Percentiles rank a stretch among this genome's conserved stretches.
These are phyloP conservation scores for Hirudinaria manillensis DNA, from an alignment of 2,888 invertebrate genomes.

Conservation along the genomic window DNA sequence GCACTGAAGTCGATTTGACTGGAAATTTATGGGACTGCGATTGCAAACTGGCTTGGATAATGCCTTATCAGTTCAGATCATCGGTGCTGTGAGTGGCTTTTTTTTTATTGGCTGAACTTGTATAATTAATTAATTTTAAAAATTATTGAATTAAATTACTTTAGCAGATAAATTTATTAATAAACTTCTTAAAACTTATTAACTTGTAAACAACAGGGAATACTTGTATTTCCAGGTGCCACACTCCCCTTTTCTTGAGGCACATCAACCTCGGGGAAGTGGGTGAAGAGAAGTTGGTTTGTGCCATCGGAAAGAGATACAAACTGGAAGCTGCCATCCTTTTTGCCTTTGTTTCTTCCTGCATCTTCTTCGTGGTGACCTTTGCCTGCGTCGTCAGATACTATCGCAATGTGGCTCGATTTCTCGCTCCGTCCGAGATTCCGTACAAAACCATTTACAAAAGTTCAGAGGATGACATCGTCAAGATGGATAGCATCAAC, in stretches of 20 bases:
- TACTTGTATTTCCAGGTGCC: constrained; percentile 20
- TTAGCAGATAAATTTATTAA: too few species aligned
- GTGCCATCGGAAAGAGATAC: constrained; percentile 19
- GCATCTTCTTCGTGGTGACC: not conserved
- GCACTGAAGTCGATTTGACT: not conserved
- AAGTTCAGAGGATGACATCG: not conserved
- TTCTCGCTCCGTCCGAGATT: not conserved
- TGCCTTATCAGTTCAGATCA: not conserved
- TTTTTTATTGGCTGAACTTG: not conserved
- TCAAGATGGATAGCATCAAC: not conserved
- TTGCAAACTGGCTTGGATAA: constrained; percentile 19
- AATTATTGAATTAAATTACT: too few species aligned
- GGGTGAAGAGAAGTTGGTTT: not conserved
- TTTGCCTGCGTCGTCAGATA: not conserved
- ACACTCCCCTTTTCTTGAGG: constrained; percentile 22
- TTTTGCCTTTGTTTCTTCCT: not conserved
- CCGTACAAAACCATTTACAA: not conserved
- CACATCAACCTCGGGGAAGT: not conserved
- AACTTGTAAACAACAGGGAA: too few species aligned
- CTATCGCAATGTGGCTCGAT: not conserved
- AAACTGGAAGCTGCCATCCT: not conserved
- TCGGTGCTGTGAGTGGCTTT: not conserved
- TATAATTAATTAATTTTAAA: not conserved
- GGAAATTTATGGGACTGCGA: constrained; percentile 27
- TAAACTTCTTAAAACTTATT: too few species aligned